Base-by-base conservation (phyloP, 2,797 vertebrate species). In the Myoxocephalus aenaeus region DNA sequence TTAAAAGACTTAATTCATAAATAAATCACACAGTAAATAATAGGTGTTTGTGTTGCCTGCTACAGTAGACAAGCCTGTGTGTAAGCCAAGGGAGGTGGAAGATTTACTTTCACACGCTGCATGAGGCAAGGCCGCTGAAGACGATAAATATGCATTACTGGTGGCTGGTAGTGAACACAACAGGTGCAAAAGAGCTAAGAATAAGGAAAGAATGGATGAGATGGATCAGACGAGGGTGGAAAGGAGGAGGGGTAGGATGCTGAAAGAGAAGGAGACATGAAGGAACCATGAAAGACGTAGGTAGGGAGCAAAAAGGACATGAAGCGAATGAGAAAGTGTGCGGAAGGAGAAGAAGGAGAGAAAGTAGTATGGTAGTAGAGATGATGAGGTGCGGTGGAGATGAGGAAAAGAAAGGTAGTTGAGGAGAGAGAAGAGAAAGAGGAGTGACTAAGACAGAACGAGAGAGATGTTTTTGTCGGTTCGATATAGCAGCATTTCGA, bases 1-100 rank as follows among this genome's bases (percentile, higher is more conserved):
- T 93, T 93, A 92, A 94, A 92, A 92, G 90, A 93, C 84, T 92
- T 93, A 91, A 94, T 94, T 94, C 82, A 94, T 89, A 89, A 95
- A 95, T 95, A 94, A 93, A 95, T 92, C 89, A 91, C 59, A 75
- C 36, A 66, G 85, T 90, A 91, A 93, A 93, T 89, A 92, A 91
- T 86, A 88, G 83, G 73, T 87, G 89, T 91, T 92, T 92, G 85
- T 88, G 90, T 87, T 90, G 77, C 85, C 65, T 4, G 14, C 34
- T 73, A 90, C 83, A 87, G 84, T 40, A 82, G 87, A 82, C 78
- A 71, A 82, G 80, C 83, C 75, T 73, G 70, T 67, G 68, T 53
- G 74, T 80, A 81, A 81, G 81, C 73, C 56, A 42, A 72, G 73
- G 75, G 36, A 73, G 59, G 61, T 34, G 67, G n/a, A 65, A 81